Evolutionary conservation across 1,140 invertebrate species (phyloP), one percentile per base, ranked within the genome.

Genomic region (Andricus grossulariae): DNA sequence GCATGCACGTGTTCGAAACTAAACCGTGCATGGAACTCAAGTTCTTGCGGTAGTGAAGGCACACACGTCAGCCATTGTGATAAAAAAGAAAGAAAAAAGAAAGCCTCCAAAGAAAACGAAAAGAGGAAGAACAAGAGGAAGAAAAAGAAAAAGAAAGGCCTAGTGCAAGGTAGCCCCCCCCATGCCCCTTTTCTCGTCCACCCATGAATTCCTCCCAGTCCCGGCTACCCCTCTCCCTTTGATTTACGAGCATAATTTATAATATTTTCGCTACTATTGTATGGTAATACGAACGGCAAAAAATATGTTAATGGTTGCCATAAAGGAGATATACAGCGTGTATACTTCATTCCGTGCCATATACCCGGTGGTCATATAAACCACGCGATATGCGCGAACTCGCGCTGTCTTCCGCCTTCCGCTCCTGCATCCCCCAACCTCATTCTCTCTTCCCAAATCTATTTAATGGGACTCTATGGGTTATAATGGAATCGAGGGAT

Each of bases 241-340:
- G 84, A 89, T 89, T 89, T 89, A 89, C 88, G 85, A 83, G 85
- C 84, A 87, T 88, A 89, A 90, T 88, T 90, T 90, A 89, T 90
- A 90, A 90, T 90, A 90, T 90, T 90, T 90, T 89, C 87, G 86
- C 88, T 89, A 88, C 88, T 90, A 90, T 90, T 90, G 89, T 90
- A 90, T 90, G 89, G 86, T 90, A 90, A 90, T 90, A 86, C 84
- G 86, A 83, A 85, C 81, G 82, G 87, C 87, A 90, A 90, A 90
- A 90, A 90, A 90, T 90, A 90, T 90, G 89, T 90, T 90, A 90
- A 90, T 90, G 88, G 89, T 88, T 86, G 87, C 88, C 84, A 90
- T 90, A 90, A 90, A 90, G 88, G 88, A 90, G 87, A 90, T 90
- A 90, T 90, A 90, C 87, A 87, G 85, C 85, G 77, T 85, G 86